A percentile compares a stretch with the other conserved stretches of the same genome.
These are phyloP conservation scores for Athripsodes cinereus DNA, from an alignment of 2,888 invertebrate genomes.

Conservation along the genomic window DNA sequence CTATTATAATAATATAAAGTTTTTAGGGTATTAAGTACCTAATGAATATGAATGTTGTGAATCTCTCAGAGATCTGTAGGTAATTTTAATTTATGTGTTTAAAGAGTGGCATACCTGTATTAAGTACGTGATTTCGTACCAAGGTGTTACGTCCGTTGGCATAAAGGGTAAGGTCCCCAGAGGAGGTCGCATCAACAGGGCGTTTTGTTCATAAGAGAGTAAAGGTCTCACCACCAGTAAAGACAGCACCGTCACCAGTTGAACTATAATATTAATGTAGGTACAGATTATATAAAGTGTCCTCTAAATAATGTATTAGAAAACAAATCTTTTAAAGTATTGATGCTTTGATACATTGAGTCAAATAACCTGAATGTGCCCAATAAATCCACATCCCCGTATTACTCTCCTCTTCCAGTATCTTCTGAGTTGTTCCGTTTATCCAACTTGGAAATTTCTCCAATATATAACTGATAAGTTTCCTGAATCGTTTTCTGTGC, in stretches of 20 bases:
- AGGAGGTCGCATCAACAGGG: constrained; percentile 15
- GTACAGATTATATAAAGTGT: no score
- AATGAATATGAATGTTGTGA: no score
- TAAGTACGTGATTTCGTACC: constrained; percentile 17
- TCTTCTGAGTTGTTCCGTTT: constrained; percentile 2
- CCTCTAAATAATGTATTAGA: no score
- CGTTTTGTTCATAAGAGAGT: constrained; percentile 2
- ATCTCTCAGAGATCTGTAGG: no score
- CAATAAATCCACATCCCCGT: constrained; percentile 19
- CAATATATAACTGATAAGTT: constrained; percentile 10
- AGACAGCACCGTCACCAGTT: constrained; percentile 10
- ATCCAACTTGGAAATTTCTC: constrained; percentile 21
- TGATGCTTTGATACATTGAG: no score
- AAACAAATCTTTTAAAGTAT: no score
- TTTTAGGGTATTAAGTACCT: no score
- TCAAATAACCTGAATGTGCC: constrained; percentile 10
- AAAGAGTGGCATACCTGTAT: constrained; percentile 18
- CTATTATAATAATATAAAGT: no score
- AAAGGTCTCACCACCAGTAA: constrained; percentile 15
- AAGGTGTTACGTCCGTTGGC: constrained; percentile 10
- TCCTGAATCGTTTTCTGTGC: constrained; percentile 9
- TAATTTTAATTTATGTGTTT: no score
- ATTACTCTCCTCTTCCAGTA: constrained; percentile 9
- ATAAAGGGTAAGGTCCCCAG: constrained; percentile 17
- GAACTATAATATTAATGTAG: constrained; percentile 1